A percentile compares a stretch with the other conserved stretches of the same genome.
phyloP scores from a whole-genome alignment of 2,113 vertebrate genomes.

The Genyomyrus donnyi region DNA sequence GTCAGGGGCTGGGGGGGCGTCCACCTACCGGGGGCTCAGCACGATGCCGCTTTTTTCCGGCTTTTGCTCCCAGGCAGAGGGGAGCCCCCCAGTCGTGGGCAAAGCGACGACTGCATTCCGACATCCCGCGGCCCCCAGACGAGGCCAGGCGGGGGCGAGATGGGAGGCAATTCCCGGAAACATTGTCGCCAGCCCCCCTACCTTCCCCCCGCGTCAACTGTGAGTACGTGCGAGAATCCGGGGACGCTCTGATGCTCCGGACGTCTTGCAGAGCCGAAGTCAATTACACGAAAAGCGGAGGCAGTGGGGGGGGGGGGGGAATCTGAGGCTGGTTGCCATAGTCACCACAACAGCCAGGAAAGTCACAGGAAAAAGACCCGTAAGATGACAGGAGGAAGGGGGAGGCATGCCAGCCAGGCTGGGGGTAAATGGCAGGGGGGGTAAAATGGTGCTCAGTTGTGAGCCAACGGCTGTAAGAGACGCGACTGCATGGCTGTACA shows the following conservation, averaged over 20 bases:
- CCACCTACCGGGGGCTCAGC: not conserved
- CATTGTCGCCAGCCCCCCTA: not conserved
- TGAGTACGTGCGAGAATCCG: not conserved
- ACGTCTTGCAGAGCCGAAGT: conserved; percentile 34
- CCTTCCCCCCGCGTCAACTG: not conserved
- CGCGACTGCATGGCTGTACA: not conserved
- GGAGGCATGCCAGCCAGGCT: not conserved
- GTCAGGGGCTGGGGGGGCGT: not conserved
- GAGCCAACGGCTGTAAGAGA: not conserved
- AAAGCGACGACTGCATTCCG: not conserved
- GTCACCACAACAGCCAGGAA: conserved; percentile 26
- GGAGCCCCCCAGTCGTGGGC: not conserved
- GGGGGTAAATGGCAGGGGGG: not conserved
- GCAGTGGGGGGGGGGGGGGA: conserved; percentile 7
- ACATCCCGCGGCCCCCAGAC: not conserved
- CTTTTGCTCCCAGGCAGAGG: not conserved
- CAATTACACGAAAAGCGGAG: conserved; percentile 34
- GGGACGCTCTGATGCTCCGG: not conserved
- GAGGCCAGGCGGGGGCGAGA: not conserved
- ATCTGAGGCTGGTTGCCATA: conserved; percentile 37
- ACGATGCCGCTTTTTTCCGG: not conserved
- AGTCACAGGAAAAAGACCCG: not conserved
- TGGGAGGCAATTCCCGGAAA: not conserved
- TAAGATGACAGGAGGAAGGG: conserved; percentile 6
- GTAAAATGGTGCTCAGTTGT: not conserved